Evolutionary conservation across 2,797 vertebrate species (phyloP).

Genomic region (Emys orbicularis): DNA sequence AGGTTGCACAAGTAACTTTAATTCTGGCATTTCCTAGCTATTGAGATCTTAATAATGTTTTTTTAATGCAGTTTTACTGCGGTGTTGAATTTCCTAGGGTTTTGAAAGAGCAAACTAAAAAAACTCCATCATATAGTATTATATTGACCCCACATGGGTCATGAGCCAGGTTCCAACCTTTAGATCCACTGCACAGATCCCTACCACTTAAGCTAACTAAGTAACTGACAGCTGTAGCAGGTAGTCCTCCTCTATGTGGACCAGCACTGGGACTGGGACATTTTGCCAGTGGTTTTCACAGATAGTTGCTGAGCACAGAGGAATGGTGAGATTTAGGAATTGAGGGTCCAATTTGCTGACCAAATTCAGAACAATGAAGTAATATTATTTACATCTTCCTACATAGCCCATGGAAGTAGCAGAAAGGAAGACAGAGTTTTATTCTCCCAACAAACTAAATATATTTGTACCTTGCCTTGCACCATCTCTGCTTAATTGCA

Average conservation of each 20-base stretch:
- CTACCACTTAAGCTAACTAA: no score
- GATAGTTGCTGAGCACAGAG: neutral
- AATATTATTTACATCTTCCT: neutral
- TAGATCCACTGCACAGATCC: no score
- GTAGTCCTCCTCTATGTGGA: neutral
- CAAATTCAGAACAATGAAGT: neutral
- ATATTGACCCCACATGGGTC: neutral
- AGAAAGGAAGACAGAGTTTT: neutral
- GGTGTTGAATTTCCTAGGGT: neutral
- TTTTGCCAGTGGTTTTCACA: neutral
- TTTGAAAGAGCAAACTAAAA: neutral
- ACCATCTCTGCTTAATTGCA: neutral
- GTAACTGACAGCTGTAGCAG: no score
- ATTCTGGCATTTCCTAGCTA: neutral
- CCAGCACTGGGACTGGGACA: neutral
- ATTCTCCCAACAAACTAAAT: neutral
- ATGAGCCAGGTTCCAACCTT: neutral
- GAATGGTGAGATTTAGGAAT: neutral
- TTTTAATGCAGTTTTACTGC: neutral
- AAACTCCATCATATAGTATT: neutral
- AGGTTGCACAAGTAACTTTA: neutral
- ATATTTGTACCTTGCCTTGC: neutral
- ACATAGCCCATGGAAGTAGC: neutral
- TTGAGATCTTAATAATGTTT: neutral
- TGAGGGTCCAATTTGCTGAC: neutral